These are phyloP conservation scores for Agrochola lota DNA, from an alignment of 2,888 invertebrate species.

Conservation along the genomic window DNA sequence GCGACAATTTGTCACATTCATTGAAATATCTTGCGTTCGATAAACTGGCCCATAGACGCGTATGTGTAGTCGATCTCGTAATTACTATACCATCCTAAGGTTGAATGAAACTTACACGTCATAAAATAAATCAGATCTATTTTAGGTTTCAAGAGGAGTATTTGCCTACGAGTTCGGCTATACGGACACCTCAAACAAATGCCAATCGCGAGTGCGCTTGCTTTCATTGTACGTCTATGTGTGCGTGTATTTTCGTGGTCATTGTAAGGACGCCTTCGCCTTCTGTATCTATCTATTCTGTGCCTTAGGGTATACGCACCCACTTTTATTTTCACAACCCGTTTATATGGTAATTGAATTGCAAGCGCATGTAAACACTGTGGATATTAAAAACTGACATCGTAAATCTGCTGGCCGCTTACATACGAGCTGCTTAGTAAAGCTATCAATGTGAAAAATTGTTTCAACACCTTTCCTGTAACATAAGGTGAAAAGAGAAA, in stretches of 20 bases:
- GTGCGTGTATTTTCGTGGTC: not conserved
- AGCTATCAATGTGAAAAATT: conserved; percentile 33
- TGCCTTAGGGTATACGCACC: conserved; percentile 15
- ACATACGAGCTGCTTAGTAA: conserved; percentile 32
- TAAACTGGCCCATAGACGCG: too few relatives aligned
- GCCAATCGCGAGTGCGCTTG: too few relatives aligned
- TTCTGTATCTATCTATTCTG: conserved; percentile 2
- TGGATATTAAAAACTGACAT: conserved; percentile 59
- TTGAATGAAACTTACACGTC: not conserved
- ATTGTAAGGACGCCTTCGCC: too few relatives aligned
- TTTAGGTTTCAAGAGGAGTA: too few relatives aligned
- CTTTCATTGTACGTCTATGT: too few relatives aligned
- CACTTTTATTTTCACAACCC: conserved; percentile 55
- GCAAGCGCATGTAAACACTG: conserved; percentile 60
- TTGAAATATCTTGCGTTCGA: too few relatives aligned
- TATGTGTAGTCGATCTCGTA: too few relatives aligned
- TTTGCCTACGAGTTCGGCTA: not conserved
- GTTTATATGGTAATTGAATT: conserved; percentile 70
- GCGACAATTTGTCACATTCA: too few relatives aligned
- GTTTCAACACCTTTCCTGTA: conserved; percentile 33
- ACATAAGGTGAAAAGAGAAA: not conserved
- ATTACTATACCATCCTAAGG: too few relatives aligned
- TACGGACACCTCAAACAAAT: too few relatives aligned
- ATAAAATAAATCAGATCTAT: too few relatives aligned
- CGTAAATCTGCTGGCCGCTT: conserved; percentile 47